Conservation (phyloP, 2,888 invertebrate genomes). For the Dromius quadrimaculatus region DNA sequence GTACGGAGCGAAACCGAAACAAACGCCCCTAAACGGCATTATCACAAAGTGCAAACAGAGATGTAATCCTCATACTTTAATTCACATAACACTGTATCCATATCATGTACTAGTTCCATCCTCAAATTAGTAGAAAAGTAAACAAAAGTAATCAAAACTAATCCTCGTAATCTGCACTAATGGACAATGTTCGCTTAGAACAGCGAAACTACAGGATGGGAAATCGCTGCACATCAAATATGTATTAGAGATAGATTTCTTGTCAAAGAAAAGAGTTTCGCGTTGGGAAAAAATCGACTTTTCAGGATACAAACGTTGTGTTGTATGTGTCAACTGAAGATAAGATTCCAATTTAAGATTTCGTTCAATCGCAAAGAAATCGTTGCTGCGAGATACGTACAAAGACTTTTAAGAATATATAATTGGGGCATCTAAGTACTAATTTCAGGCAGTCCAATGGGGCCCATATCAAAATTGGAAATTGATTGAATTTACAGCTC, state of each 20-base stretch:
- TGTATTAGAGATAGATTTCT: slow-evolving; percentile 32
- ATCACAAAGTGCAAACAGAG: slow-evolving; percentile 13
- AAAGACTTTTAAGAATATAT: too few species aligned
- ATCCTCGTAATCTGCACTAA: slow-evolving; percentile 31
- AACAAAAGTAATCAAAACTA: slow-evolving; percentile 37
- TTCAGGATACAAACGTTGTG: slow-evolving; percentile 1
- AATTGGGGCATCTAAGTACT: too few species aligned
- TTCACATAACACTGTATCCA: slow-evolving; percentile 23
- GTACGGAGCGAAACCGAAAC: background rate
- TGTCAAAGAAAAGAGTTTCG: slow-evolving; percentile 27
- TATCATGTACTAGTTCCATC: slow-evolving; percentile 4
- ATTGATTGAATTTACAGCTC: too few species aligned
- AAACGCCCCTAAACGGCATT: slow-evolving; percentile 7
- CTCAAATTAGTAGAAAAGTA: slow-evolving; percentile 30
- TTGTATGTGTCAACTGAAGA: slow-evolving; percentile 7
- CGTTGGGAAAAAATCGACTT: slow-evolving; percentile 20
- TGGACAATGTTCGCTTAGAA: slow-evolving; percentile 4
- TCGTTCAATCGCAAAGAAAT: background rate
- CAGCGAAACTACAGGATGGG: slow-evolving; percentile 1
- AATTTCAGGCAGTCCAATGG: too few species aligned
- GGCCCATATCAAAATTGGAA: too few species aligned
- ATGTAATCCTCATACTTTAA: slow-evolving; percentile 30
- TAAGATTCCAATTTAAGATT: slow-evolving; percentile 9
- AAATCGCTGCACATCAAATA: slow-evolving; percentile 38
- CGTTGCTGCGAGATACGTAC: too few species aligned